phyloP scores from a whole-genome alignment of 2,113 vertebrate genomes.

The Alaudala cheleensis region DNA sequence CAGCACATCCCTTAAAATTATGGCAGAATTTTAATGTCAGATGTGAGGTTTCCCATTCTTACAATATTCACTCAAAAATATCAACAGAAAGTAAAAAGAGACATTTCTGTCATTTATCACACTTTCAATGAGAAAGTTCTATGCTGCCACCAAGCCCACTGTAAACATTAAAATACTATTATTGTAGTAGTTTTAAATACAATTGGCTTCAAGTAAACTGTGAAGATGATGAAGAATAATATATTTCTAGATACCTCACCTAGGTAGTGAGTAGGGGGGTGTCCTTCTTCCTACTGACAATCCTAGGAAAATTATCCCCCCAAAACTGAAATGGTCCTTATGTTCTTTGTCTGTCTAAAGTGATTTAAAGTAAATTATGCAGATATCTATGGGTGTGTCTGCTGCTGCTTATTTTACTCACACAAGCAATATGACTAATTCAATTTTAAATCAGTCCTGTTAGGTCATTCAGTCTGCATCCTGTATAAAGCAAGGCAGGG shows the following conservation, averaged over 20 bases:
- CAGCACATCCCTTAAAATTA: neutral
- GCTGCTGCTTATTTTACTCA: neutral
- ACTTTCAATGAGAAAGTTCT: neutral
- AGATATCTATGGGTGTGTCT: neutral
- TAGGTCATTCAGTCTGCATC: neutral
- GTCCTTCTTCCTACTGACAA: neutral
- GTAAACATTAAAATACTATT: neutral
- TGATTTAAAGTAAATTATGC: conserved; percentile 9
- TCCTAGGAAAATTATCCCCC: neutral
- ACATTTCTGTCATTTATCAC: neutral
- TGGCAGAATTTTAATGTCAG: neutral
- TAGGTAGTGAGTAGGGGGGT: neutral
- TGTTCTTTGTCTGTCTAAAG: neutral
- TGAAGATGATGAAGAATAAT: neutral
- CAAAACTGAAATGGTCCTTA: neutral
- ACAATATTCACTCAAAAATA: neutral
- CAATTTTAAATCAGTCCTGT: neutral
- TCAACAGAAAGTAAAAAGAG: neutral
- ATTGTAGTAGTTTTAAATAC: neutral
- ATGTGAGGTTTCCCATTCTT: neutral
- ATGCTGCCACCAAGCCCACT: neutral
- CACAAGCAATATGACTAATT: conserved; percentile 14
- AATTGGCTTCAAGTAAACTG: neutral
- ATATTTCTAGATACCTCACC: neutral
- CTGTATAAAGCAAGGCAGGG: neutral